Base-by-base conservation (phyloP, 2,888 invertebrate species). In the Idaea straminata region DNA sequence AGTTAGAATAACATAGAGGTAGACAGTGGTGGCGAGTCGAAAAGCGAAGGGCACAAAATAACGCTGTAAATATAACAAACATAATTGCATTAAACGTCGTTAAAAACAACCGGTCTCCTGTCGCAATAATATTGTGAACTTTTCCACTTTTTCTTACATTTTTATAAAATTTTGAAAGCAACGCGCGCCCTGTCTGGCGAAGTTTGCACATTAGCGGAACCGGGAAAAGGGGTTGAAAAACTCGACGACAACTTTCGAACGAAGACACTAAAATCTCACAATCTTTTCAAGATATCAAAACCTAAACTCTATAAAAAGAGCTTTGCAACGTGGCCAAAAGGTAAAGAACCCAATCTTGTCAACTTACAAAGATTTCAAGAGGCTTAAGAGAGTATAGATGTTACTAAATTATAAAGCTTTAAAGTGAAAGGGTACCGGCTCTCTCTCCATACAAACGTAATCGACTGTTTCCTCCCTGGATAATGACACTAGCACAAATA, bases 151-250 rank as follows among this genome's bases (percentile, higher is more conserved):
- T 78, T 77, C 72, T 71, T 74, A 70, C 67, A 77, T 74, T 78
- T 80, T 78, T 74, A 80, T 81, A 70, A 81, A 84, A 83, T 80
- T 84, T 82, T 78, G 76, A 78, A 77, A 76, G 78, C 74, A 72
- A 74, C 74, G 77, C 73, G 74, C 74, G 74, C 73, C 74, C 76
- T 81, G 80, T 79, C 80, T 77, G 78, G 69, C 71, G 69, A 72
- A 88, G 83, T 87, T 87, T 82, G 79, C 79, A 81, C 86, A 87
- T 87, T 87, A 86, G 85, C 82, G 78, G 75, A 78, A 76, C 81
- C 78, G 82, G 84, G 84, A 86, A 86, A 87, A 84, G 84, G 82
- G 83, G 82, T 85, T 84, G 85, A 85, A 85, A 86, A 88, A 88
- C 81, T 86, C 86, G 76, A 77, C 74, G 74, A 77, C 77, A 80